These are phyloP conservation scores for Hippasteria phrygiana DNA, from an alignment of 53 echinoderm and acorn worm genomes.

Conservation along the genomic window DNA sequence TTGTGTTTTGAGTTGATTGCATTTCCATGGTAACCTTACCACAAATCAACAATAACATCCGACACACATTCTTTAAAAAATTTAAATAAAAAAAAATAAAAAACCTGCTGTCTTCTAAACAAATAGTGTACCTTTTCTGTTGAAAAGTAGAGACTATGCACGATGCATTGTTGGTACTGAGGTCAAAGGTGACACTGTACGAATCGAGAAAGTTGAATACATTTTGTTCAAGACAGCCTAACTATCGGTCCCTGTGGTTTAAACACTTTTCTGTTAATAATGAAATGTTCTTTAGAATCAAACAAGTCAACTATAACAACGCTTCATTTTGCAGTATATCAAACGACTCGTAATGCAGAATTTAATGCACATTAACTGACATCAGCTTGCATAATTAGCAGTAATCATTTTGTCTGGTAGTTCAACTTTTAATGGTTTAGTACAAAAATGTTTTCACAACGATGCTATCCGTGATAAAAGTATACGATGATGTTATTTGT, in stretches of 20 bases:
- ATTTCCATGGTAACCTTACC: conserved; percentile 1
- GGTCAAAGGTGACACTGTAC: conserved; percentile 6
- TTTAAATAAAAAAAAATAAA: background rate
- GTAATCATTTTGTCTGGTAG: background rate
- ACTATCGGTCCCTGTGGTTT: no score
- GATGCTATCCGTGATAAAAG: conserved; percentile 36
- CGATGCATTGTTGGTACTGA: background rate
- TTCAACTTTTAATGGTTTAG: conserved; percentile 23
- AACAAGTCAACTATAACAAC: background rate
- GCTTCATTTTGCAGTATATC: background rate
- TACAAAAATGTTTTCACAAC: conserved; percentile 27
- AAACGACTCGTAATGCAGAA: conserved; percentile 9
- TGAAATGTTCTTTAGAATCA: background rate
- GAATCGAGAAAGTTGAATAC: conserved; percentile 20
- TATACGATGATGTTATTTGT: background rate
- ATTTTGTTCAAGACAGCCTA: no score
- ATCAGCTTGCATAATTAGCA: conserved; percentile 56
- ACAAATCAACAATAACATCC: background rate
- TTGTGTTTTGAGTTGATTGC: background rate
- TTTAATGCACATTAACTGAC: background rate
- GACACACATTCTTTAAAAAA: background rate
- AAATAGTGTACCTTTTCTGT: background rate
- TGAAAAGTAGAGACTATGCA: background rate
- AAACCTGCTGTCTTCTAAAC: background rate
- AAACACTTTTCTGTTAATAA: no score